A percentile compares a stretch with the other conserved stretches of the same genome.
phyloP scores from a whole-genome alignment of 2,797 vertebrate species.

The Chelonia mydas region DNA sequence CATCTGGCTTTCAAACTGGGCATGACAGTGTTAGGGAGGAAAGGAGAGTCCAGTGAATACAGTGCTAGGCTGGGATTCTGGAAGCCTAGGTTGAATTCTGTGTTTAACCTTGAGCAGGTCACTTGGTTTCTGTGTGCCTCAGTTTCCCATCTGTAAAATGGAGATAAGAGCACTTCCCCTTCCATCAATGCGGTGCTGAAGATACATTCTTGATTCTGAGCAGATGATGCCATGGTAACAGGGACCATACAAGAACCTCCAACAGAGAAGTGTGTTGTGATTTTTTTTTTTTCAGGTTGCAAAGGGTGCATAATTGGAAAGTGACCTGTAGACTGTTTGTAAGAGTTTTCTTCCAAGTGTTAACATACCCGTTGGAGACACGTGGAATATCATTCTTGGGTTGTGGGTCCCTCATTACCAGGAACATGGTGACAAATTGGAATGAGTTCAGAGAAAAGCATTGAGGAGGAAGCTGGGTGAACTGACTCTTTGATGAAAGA shows the following conservation, averaged over 20 bases:
- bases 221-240: neutral
- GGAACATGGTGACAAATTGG: neutral
- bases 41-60: rapidly evolving
- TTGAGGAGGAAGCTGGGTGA: neutral
- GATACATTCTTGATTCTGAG: neutral
- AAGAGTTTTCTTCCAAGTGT: neutral
- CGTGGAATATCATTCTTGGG: neutral
- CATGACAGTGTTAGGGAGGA: neutral
- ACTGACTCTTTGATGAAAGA: neutral
- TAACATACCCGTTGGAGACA: neutral
- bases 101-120: neutral
- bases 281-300: neutral
- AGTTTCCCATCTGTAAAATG: neutral
- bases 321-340: neutral
- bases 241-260: neutral
- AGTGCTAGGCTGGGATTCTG: neutral
- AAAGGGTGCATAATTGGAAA: neutral
- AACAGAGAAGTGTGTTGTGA: neutral
- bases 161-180: neutral
- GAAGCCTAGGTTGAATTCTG: neutral
- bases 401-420: neutral
- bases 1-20: neutral
- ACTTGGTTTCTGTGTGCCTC: neutral
- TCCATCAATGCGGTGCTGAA: neutral
- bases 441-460: neutral